These are phyloP conservation scores for Vidua chalybeata DNA, from an alignment of 2,113 vertebrate species.

Conservation along the genomic window DNA sequence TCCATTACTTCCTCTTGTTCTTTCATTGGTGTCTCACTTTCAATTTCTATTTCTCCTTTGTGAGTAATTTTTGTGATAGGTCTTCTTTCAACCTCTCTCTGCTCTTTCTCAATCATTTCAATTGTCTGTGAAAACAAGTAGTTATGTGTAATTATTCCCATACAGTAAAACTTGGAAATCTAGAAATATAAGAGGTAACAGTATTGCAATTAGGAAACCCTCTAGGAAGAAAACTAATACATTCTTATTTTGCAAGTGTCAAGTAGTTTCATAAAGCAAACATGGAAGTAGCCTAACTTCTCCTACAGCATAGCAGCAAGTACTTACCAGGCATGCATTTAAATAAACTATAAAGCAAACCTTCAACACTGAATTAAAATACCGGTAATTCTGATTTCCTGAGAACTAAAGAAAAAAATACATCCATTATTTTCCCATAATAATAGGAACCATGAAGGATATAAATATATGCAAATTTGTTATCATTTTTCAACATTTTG, in stretches of 20 bases:
- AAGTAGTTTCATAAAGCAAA: background rate
- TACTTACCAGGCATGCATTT: background rate
- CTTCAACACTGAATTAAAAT: background rate
- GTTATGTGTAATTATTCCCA: background rate
- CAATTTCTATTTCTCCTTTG: slow-evolving; percentile 99
- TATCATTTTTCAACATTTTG: background rate
- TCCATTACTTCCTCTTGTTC: slow-evolving; percentile 84
- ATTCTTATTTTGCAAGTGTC: background rate
- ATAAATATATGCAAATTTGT: background rate
- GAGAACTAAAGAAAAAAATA: background rate
- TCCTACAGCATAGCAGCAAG: background rate
- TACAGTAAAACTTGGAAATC: background rate
- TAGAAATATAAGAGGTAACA: background rate
- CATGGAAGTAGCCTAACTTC: background rate
- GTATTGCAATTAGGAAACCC: background rate
- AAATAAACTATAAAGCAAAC: background rate
- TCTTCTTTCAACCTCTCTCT: slow-evolving; percentile 92
- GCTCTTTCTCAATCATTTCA: slow-evolving; percentile 99
- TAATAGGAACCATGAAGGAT: background rate
- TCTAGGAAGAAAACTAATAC: background rate
- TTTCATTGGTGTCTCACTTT: slow-evolving; percentile 92
- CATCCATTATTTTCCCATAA: background rate
- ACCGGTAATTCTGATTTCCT: background rate
- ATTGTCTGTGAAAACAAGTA: slow-evolving; percentile 83
- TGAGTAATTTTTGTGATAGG: slow-evolving; percentile 99